Evolutionary conservation across 2,113 vertebrate species (phyloP).

Genomic region (Cyphomyrus discorhynchus): DNA sequence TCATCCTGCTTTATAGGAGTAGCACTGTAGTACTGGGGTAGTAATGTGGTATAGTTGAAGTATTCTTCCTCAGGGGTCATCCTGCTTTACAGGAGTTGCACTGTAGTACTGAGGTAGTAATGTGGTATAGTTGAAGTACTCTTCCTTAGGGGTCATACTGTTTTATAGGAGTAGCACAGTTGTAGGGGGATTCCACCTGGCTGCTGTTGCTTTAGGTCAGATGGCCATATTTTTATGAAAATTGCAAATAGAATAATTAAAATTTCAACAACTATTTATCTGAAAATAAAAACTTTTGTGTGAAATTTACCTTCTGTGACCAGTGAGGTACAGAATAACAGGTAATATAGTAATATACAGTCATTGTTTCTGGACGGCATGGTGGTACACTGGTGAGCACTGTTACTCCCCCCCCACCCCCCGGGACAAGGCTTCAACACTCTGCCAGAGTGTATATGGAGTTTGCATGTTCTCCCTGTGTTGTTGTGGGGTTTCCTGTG

Average conservation of each 20-base stretch:
- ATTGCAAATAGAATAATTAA: not conserved
- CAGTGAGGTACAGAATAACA: no score
- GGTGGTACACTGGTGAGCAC: no score
- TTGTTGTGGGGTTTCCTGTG: no score
- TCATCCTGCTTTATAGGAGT: not conserved
- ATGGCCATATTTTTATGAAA: not conserved
- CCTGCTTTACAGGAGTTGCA: not conserved
- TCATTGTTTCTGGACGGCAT: no score
- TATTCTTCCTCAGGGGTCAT: not conserved
- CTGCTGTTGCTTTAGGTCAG: not conserved
- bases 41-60: not conserved
- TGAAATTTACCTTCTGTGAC: no score
- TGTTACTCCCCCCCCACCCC: no score
- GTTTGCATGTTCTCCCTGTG: no score
- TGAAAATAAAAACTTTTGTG: no score
- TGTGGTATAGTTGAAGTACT: not conserved
- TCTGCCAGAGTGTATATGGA: no score
- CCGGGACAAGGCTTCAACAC: no score
- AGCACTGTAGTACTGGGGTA: not conserved
- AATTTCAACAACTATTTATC: no score
- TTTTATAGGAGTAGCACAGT: not conserved
- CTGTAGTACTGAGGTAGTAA: not conserved
- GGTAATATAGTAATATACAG: no score
- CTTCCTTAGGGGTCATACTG: not conserved
- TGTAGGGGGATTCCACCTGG: not conserved